These are phyloP conservation scores for Drosophila tanythrix DNA, from an alignment of 2,888 invertebrate genomes.

Conservation along the genomic window DNA sequence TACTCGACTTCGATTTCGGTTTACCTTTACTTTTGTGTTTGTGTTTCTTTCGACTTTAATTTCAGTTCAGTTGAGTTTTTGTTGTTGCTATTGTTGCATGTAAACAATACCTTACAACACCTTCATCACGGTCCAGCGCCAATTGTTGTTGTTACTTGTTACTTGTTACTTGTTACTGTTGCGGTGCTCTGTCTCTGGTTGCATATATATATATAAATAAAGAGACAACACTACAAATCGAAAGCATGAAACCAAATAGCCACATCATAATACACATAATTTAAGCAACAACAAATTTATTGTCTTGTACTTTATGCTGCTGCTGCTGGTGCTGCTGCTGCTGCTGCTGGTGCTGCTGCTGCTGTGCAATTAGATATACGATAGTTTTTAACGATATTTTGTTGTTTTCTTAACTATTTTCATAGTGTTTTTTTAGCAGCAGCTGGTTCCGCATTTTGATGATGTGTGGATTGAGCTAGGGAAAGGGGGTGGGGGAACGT, in stretches of 20 bases:
- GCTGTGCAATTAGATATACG: constrained; percentile 33
- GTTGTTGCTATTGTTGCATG: constrained; percentile 57
- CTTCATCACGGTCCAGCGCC: constrained; percentile 77
- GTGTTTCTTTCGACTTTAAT: constrained; percentile 44
- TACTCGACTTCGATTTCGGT: constrained; percentile 56
- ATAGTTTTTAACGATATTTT: constrained; percentile 47
- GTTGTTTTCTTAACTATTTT: constrained; percentile 1
- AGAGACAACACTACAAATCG: constrained; percentile 4
- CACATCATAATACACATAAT: constrained; percentile 36
- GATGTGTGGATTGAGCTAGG: neutral
- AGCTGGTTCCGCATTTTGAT: constrained; percentile 45
- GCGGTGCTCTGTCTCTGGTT: constrained; percentile 30
- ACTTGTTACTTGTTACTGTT: constrained; percentile 24
- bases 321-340: constrained; percentile 1
- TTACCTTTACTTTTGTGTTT: constrained; percentile 46
- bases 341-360: neutral
- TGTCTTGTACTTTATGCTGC: constrained; percentile 20
- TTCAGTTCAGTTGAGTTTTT: constrained; percentile 31
- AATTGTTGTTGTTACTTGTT: constrained; percentile 36
- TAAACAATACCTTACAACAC: constrained; percentile 78
- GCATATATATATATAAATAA: neutral
- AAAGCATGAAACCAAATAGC: constrained; percentile 20
- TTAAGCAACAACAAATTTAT: constrained; percentile 39
- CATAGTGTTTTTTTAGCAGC: neutral
- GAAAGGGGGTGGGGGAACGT: too few species aligned